Base-by-base conservation (phyloP, 2,888 invertebrate species). In the Imbricaverruca yamaguchii region DNA sequence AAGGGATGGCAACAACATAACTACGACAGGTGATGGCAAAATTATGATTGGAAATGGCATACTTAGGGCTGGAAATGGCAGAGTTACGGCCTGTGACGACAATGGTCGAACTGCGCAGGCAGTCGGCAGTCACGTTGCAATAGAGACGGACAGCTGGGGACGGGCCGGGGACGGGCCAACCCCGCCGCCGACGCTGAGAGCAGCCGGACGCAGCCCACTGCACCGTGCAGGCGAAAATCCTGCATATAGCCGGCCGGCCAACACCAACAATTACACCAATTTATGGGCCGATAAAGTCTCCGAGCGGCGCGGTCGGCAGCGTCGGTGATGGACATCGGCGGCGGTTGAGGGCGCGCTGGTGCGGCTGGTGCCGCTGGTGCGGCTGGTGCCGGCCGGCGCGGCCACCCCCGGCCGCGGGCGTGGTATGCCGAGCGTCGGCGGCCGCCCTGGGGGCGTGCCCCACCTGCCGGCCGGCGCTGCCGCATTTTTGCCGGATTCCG, bases 281-380 rank as follows among this genome's bases (percentile, higher is more conserved):
- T 67, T 67, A 67, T 67, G 67, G 25, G 67, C 25, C 67, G 25
- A 67, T 67, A 67, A 67, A 67, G 67, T 67, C 67, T 25, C 25
- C 25, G 25, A 25, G 67, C 39, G 39, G 39, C 39, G 39, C 39
- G 39, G 39, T 39, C 39, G 67, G n/a, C 67, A 67, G 25, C 67
- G 25, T 25, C 67, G 25, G 67, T 67, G 67, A 67, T 67, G 67
- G 25, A 67, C 67, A 13, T 21, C 18, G 61, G 18, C 61, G 13
- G 39, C 39, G 39, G 39, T 39, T 4, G 39, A 39, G 39, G 39
- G 4, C 39, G 39, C 10, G 59, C 18, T 21, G 61, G 61, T 21
- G 8, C 8, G 8, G 13, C 61, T 61, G 18, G 8, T 15, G 18
- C 61, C 10, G 61, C 18, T 61, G 39, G 39, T 39, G 39, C 39